Conservation (phyloP, 2,888 invertebrate species). For the Agonopterix subpropinquella region DNA sequence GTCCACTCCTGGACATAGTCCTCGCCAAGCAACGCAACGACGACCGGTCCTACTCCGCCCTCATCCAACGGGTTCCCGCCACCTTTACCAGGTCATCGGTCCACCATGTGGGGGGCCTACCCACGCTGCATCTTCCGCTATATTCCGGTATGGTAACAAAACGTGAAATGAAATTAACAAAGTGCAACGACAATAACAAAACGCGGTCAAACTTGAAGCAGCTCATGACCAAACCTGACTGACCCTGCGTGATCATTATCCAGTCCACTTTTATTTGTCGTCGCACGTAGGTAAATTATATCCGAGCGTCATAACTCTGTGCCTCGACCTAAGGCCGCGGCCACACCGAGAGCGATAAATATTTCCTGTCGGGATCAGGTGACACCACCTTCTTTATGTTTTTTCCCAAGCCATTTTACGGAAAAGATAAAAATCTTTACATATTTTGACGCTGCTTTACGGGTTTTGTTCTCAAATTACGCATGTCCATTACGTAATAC, state of each 20-base stretch:
- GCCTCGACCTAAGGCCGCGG: slow-evolving; percentile 67
- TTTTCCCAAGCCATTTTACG: slow-evolving; percentile 77
- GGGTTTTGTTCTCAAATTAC: slow-evolving; percentile 72
- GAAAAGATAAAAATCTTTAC: slow-evolving; percentile 76
- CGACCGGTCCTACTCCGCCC: too few species aligned
- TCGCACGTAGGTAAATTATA: slow-evolving; percentile 63
- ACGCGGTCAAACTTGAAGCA: too few species aligned
- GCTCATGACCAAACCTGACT: slow-evolving; percentile 9
- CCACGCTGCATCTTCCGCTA: too few species aligned
- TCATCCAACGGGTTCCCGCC: too few species aligned
- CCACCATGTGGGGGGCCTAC: too few species aligned
- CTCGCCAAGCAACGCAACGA: too few species aligned
- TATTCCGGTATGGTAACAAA: too few species aligned
- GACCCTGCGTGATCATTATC: slow-evolving; percentile 43
- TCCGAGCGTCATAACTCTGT: slow-evolving; percentile 63
- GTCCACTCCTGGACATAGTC: too few species aligned
- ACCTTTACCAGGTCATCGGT: too few species aligned
- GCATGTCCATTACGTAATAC: slow-evolving; percentile 67
- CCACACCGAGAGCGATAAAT: slow-evolving; percentile 69
- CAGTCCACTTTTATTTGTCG: slow-evolving; percentile 50
- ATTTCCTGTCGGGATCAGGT: slow-evolving; percentile 71
- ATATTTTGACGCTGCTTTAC: slow-evolving; percentile 75
- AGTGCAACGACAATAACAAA: too few species aligned
- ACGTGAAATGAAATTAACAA: too few species aligned
- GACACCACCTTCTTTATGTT: slow-evolving; percentile 77